Evolutionary conservation across 2,888 invertebrate genomes (phyloP).

Genomic region (Orchesellides sinensis): DNA sequence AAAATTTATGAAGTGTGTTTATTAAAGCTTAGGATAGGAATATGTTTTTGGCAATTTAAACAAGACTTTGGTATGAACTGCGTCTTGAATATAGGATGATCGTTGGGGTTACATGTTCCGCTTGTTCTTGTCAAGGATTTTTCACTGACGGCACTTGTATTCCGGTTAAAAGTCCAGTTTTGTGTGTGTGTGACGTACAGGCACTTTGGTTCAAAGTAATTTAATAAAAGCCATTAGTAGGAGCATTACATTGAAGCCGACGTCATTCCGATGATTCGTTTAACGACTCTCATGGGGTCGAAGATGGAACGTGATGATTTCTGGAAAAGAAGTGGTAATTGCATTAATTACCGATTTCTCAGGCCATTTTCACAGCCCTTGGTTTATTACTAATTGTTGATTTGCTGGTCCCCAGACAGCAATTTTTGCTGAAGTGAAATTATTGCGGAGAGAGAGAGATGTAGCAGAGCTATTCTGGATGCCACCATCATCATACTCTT

Average conservation of each 20-base stretch:
- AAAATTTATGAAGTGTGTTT: too few relatives aligned
- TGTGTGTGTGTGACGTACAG: background rate
- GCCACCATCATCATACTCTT: background rate
- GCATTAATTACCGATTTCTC: slow-evolving; percentile 67
- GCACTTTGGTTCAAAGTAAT: slow-evolving; percentile 51
- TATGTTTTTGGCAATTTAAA: too few relatives aligned
- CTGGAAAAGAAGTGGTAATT: slow-evolving; percentile 64
- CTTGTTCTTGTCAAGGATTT: background rate
- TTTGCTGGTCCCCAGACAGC: slow-evolving; percentile 60
- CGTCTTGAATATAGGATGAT: background rate
- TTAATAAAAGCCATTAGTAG: slow-evolving; percentile 44
- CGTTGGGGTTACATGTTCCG: too few relatives aligned
- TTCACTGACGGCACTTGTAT: background rate
- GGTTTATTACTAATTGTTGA: slow-evolving; percentile 66
- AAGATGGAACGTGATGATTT: slow-evolving; percentile 63
- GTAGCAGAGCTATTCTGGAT: background rate
- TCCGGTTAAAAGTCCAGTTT: background rate
- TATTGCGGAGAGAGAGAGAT: slow-evolving; percentile 51
- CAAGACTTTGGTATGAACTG: slow-evolving; percentile 4
- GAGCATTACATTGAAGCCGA: background rate
- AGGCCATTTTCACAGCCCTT: slow-evolving; percentile 59
- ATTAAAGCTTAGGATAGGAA: too few relatives aligned
- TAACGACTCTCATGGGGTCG: slow-evolving; percentile 64
- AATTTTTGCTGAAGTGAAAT: slow-evolving; percentile 57
- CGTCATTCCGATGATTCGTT: slow-evolving; percentile 63